Conservation (phyloP, 1,140 invertebrate species). For the Stegodyphus mimosarum region DNA sequence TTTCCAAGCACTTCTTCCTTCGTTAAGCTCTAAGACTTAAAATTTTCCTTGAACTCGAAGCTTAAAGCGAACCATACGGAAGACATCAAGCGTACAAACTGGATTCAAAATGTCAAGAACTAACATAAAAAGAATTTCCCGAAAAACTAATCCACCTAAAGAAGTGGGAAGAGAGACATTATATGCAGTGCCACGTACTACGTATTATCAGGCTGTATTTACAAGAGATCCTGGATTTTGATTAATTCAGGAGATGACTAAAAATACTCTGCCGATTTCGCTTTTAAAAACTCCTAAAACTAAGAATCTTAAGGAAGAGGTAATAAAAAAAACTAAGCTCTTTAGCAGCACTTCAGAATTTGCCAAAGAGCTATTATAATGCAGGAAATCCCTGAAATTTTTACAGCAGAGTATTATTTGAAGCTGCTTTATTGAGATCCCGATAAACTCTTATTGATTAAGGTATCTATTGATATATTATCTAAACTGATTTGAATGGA, state of each 20-base stretch:
- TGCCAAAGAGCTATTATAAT: slow-evolving; percentile 7
- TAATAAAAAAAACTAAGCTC: neutral
- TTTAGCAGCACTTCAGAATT: neutral
- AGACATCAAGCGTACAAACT: slow-evolving; percentile 13
- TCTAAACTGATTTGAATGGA: too few species aligned
- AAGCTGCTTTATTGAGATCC: neutral
- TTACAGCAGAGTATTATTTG: neutral
- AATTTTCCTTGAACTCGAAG: slow-evolving; percentile 56
- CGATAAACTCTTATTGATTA: neutral
- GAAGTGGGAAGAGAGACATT: slow-evolving; percentile 45
- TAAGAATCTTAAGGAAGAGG: neutral
- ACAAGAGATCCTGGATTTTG: slow-evolving; percentile 30
- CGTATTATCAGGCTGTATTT: slow-evolving; percentile 42
- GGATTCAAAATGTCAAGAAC: slow-evolving; percentile 43
- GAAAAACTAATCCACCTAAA: slow-evolving; percentile 40
- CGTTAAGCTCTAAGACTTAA: slow-evolving; percentile 52
- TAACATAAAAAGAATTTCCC: slow-evolving; percentile 32
- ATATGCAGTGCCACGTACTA: slow-evolving; percentile 43
- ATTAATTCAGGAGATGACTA: slow-evolving; percentile 45
- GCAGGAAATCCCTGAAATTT: neutral
- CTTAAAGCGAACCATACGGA: slow-evolving; percentile 40
- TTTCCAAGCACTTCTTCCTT: slow-evolving; percentile 52
- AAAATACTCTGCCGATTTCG: slow-evolving; percentile 25
- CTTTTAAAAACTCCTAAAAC: slow-evolving; percentile 46
- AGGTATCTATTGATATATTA: too few species aligned